Conservation (phyloP, 1,140 invertebrate genomes). For the Venustaconcha ellipsiformis region DNA sequence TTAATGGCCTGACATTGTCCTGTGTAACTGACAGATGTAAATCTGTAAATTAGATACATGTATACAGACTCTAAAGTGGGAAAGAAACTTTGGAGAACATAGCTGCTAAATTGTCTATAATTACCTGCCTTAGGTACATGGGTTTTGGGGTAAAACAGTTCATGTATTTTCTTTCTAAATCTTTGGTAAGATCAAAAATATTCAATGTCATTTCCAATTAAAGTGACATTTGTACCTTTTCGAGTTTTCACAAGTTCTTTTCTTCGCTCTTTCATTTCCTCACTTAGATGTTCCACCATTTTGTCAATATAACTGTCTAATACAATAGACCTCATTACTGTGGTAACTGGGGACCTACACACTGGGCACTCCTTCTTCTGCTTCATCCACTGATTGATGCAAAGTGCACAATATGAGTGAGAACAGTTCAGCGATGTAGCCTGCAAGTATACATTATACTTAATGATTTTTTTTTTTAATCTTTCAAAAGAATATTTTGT, state of each 20-base stretch:
- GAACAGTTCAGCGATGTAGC: slow-evolving; percentile 81
- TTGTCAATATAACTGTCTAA: slow-evolving; percentile 74
- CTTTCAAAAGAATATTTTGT: too few species aligned
- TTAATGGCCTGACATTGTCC: too few species aligned
- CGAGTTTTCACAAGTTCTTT: slow-evolving; percentile 47
- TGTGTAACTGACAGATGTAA: too few species aligned
- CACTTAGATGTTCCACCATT: slow-evolving; percentile 72
- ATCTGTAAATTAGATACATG: too few species aligned
- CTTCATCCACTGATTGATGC: slow-evolving; percentile 80
- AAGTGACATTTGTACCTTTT: slow-evolving; percentile 44
- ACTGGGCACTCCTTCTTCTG: slow-evolving; percentile 81
- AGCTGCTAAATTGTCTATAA: too few species aligned
- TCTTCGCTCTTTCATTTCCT: slow-evolving; percentile 57
- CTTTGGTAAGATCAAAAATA: too few species aligned
- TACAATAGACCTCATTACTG: slow-evolving; percentile 63
- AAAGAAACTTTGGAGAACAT: too few species aligned
- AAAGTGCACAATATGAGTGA: slow-evolving; percentile 83
- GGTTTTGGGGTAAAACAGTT: too few species aligned
- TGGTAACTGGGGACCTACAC: slow-evolving; percentile 72
- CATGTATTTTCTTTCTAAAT: too few species aligned
- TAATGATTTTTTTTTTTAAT: too few species aligned
- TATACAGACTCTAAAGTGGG: too few species aligned
- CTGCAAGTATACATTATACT: slow-evolving; percentile 47
- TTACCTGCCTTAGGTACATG: too few species aligned
- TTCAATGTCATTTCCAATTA: neutral